Evolutionary conservation across 2,888 invertebrate genomes (phyloP).

Genomic region (Acrobasis consociella): DNA sequence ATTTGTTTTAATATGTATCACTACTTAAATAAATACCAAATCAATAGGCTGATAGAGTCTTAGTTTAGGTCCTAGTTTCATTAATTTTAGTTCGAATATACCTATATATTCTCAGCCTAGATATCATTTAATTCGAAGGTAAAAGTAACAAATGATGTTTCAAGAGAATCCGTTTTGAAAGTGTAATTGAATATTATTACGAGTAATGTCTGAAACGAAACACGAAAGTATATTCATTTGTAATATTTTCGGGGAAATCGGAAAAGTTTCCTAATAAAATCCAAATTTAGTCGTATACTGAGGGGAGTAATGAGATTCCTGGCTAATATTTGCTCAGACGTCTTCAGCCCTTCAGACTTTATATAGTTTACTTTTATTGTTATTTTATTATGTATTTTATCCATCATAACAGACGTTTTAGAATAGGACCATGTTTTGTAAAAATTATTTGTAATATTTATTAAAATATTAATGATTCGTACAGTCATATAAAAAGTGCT

Average conservation of each 20-base stretch:
- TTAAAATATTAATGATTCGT: too few relatives aligned
- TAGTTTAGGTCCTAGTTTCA: too few relatives aligned
- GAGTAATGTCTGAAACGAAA: conserved; percentile 20
- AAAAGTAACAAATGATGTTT: background rate
- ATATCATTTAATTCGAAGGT: background rate
- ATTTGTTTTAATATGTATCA: too few relatives aligned
- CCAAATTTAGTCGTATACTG: conserved; percentile 50
- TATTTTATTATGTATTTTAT: background rate
- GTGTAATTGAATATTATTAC: conserved; percentile 17
- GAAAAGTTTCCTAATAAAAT: conserved; percentile 53
- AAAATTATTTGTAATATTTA: too few relatives aligned
- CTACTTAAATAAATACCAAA: too few relatives aligned
- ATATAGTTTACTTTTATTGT: conserved; percentile 32
- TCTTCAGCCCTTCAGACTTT: conserved; percentile 41
- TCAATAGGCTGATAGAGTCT: too few relatives aligned
- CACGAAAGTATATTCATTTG: conserved; percentile 24
- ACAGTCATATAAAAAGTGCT: too few relatives aligned
- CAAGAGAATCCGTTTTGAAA: background rate
- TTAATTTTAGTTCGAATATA: too few relatives aligned
- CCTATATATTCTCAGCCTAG: too few relatives aligned
- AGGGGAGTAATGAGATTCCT: conserved; percentile 48
- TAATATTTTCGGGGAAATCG: conserved; percentile 26
- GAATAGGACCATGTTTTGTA: too few relatives aligned
- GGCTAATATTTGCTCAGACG: conserved; percentile 45
- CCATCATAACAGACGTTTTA: too few relatives aligned